phyloP scores from a whole-genome alignment of 2,113 vertebrate genomes.

The Anhinga rufa region DNA sequence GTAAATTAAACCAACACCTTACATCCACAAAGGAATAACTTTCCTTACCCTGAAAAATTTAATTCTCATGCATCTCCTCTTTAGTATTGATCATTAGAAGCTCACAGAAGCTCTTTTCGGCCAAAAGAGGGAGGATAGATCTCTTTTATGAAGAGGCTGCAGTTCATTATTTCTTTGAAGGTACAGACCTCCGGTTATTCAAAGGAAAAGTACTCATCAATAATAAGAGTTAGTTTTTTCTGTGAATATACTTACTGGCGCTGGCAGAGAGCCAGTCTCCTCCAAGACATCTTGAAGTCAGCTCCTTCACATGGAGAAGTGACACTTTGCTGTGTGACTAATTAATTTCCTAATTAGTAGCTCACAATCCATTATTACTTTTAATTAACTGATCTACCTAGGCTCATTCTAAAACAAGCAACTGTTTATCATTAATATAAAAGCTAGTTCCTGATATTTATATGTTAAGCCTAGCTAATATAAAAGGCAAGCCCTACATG shows the following conservation, averaged over 20 bases:
- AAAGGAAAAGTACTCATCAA: neutral
- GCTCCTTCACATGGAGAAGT: neutral
- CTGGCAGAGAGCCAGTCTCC: neutral
- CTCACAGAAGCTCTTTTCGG: neutral
- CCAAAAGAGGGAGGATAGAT: neutral
- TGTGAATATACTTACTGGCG: neutral
- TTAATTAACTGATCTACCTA: constrained; percentile 7
- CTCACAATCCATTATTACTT: neutral
- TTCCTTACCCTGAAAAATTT: neutral
- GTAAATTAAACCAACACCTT: neutral
- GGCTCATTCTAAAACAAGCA: neutral
- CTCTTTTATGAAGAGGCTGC: neutral
- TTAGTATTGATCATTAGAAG: neutral
- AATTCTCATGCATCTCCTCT: neutral
- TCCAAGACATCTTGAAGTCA: neutral
- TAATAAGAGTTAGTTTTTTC: neutral
- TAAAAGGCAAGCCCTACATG: neutral
- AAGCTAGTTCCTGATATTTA: neutral
- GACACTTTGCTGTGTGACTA: neutral
- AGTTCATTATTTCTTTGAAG: neutral
- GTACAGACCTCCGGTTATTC: neutral
- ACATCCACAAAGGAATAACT: neutral
- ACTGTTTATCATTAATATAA: neutral
- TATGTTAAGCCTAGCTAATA: neutral
- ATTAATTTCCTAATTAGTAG: constrained; percentile 27